These are phyloP conservation scores for Artemia sp. DNA, from an alignment of 2,888 invertebrate genomes.

Conservation along the genomic window DNA sequence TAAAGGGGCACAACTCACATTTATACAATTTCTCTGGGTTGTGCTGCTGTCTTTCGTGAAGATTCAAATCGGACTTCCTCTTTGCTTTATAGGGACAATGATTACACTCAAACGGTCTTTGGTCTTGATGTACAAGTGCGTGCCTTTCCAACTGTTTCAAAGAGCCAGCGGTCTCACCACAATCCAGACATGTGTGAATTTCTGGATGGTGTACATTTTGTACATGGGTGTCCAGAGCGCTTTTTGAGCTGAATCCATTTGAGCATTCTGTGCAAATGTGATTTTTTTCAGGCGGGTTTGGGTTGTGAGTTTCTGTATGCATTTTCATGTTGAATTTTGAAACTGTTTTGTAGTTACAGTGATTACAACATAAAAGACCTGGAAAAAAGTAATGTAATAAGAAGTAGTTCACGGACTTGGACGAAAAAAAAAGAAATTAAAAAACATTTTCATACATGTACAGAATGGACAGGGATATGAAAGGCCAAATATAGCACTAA, in stretches of 20 bases:
- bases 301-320: conserved; percentile 14
- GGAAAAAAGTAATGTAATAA: not conserved
- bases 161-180: conserved; percentile 9
- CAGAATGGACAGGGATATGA: not conserved
- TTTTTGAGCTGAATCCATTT: not conserved
- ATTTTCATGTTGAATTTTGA: conserved; percentile 14
- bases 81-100: not conserved
- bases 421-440: not conserved
- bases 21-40: not conserved
- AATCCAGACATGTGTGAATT: not conserved
- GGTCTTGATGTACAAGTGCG: not conserved
- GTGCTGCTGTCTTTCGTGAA: conserved; percentile 3
- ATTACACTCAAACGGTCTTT: not conserved
- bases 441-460: not conserved
- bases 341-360: not conserved
- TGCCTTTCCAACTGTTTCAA: not conserved
- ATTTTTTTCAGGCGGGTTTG: not conserved
- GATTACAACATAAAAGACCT: not conserved
- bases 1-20: not conserved
- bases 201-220: conserved; percentile 6
- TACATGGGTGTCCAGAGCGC: not conserved
- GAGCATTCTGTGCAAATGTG: not conserved
- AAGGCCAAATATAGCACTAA: not conserved
- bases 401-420: not conserved
- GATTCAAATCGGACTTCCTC: conserved; percentile 2